Base-by-base conservation (phyloP, 2,113 vertebrate genomes). In the Puntigrus tetrazona region DNA sequence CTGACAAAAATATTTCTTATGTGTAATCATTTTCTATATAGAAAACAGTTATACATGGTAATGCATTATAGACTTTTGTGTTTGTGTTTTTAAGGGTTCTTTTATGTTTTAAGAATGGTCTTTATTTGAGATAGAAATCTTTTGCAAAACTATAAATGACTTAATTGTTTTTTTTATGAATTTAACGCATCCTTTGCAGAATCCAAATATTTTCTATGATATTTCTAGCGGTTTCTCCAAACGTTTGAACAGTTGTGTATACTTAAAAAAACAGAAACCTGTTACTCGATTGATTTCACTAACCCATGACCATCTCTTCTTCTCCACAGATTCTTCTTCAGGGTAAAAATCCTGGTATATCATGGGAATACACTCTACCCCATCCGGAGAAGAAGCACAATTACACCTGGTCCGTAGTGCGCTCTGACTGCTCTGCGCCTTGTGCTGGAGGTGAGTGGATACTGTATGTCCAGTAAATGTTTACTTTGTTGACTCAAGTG, bases 291-390 rank as follows among this genome's bases (percentile, higher is more conserved):
- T 57, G 14, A 27, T 55, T n/a, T 55, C 3, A 78, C n/a, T 75
- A 43, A 83, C 43, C 45, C 16, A 1, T 63, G 36, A 36, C 50
- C 13, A 52, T 34, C 38, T 80, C 45, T 9, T 73, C 10, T 83
- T 70, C 10, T 83, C 84, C 63, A 55, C 85, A 99, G 98, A 94
- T 99, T 85, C 94, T 99, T 20, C 94, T 97, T 85, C 97, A 99
- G 94, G 98, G 97, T 85, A 97, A 95, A 92, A 98, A 99, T 89
- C 97, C 96, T 0, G 97, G 98, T 0, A 95, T 99, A 82, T 75
- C 94, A 36, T 99, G 98, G 98, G 96, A 97, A 90, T 99, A 98
- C 36, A 95, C 97, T 0, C 92, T 98, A 88, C 95, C 97, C 50
- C 95, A 94, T 88, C 88, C 91, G 1, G 89, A 93, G 34, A 95